These are phyloP conservation scores for Phenacoccus solenopsis DNA, from an alignment of 1,140 invertebrate genomes.

Conservation along the genomic window DNA sequence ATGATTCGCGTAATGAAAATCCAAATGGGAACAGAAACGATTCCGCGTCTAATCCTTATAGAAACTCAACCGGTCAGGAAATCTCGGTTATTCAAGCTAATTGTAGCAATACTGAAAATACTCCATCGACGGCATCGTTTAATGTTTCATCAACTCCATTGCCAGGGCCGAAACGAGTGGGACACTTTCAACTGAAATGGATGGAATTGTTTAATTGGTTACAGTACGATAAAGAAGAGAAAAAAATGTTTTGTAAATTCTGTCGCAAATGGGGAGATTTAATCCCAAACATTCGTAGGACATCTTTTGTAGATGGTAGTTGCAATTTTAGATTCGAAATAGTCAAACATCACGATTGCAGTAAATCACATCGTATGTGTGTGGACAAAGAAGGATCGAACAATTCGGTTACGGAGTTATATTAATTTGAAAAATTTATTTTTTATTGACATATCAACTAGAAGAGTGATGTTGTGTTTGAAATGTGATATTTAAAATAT, in stretches of 20 bases:
- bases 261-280: conserved; percentile 52
- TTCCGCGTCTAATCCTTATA: neutral
- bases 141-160: conserved; percentile 25
- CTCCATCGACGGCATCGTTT: neutral
- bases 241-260: conserved; percentile 58
- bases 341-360: conserved; percentile 60
- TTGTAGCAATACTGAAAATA: neutral
- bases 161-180: conserved; percentile 33
- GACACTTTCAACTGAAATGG: conserved; percentile 48
- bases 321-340: conserved; percentile 60
- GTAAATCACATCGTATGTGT: conserved; percentile 56
- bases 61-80: conserved; percentile 28
- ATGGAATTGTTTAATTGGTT: conserved; percentile 51
- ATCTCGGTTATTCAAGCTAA: conserved; percentile 37
- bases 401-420: neutral
- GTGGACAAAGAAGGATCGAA: conserved; percentile 35
- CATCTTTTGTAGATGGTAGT: conserved; percentile 59
- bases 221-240: conserved; percentile 47
- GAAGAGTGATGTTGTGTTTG: too few relatives aligned
- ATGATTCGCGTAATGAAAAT: neutral
- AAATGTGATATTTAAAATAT: too few relatives aligned
- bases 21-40: neutral
- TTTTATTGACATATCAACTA: neutral
- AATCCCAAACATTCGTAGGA: conserved; percentile 51
- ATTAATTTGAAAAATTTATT: neutral